Conservation (phyloP, 2,888 invertebrate genomes). For the Agriopis leucophaearia region DNA sequence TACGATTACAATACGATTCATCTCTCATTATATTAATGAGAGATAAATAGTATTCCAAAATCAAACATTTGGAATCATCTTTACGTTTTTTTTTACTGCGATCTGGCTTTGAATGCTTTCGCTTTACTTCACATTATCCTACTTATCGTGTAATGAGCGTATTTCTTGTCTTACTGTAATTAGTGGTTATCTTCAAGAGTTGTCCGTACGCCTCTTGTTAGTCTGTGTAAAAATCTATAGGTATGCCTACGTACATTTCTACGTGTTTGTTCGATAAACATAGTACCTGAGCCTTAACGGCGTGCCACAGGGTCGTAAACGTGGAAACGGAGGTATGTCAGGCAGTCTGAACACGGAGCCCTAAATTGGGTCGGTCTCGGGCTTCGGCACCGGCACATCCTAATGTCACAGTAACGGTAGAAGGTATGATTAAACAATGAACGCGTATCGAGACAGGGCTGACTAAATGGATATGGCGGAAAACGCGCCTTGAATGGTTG, state of each 20-base stretch:
- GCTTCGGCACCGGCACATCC: conserved; percentile 44
- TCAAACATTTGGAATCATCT: too few relatives aligned
- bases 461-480: conserved; percentile 10
- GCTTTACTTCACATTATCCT: too few relatives aligned
- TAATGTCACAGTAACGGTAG: conserved; percentile 53
- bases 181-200: too few relatives aligned
- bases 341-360: conserved; percentile 59
- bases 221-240: conserved; percentile 5
- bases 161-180: too few relatives aligned
- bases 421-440: conserved; percentile 51
- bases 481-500: conserved; percentile 5
- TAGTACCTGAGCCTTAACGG: conserved; percentile 63
- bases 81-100: too few relatives aligned
- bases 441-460: conserved; percentile 23
- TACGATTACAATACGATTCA: too few relatives aligned
- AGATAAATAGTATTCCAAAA: too few relatives aligned
- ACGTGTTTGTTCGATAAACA: conserved; percentile 62
- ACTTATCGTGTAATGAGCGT: too few relatives aligned
- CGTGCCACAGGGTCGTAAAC: conserved; percentile 67
- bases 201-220: too few relatives aligned
- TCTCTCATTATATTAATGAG: too few relatives aligned
- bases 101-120: too few relatives aligned
- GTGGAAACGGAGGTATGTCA: conserved; percentile 61
- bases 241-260: conserved; percentile 25
- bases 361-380: conserved; percentile 64